Percentiles rank a stretch among this genome's conserved stretches.
phyloP scores from a whole-genome alignment of 2,113 vertebrate species.

The Onychostoma macrolepis region DNA sequence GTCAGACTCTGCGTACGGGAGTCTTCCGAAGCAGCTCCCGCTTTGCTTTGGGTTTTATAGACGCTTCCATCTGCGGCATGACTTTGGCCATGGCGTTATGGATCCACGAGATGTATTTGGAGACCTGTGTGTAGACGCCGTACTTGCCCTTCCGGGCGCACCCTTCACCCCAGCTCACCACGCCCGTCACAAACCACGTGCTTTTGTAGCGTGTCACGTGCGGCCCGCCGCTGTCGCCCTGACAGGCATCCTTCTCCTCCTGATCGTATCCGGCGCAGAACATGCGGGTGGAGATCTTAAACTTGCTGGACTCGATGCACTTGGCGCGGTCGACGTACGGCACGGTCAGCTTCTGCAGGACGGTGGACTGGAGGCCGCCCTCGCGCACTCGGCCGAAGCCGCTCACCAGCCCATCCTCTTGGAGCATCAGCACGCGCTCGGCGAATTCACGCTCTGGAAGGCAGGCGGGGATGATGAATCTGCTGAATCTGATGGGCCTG shows the following conservation, averaged over 20 bases:
- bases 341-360: constrained; percentile 81
- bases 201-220: constrained; percentile 84
- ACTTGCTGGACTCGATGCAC: constrained; percentile 84
- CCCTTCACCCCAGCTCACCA: constrained; percentile 97
- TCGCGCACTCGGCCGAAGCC: constrained; percentile 86
- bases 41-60: constrained; percentile 28
- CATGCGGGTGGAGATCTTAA: constrained; percentile 82
- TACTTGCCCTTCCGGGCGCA: constrained; percentile 89
- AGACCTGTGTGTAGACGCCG: constrained; percentile 91
- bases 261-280: constrained; percentile 91
- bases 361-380: constrained; percentile 69
- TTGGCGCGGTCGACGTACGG: constrained; percentile 82
- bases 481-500: constrained; percentile 78
- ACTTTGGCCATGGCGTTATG: constrained; percentile 58
- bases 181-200: constrained; percentile 88
- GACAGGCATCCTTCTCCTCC: constrained; percentile 83
- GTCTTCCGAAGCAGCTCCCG: constrained; percentile 21
- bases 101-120: constrained; percentile 86
- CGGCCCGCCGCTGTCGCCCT: constrained; percentile 94
- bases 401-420: constrained; percentile 78
- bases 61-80: not conserved
- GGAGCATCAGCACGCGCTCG: constrained; percentile 84
- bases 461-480: constrained; percentile 84
- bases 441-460: constrained; percentile 85
- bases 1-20: constrained; percentile 32